Percentiles rank a stretch among this genome's conserved stretches.
These are phyloP conservation scores for Neostethus bicornis DNA, from an alignment of 2,797 vertebrate species.

Conservation along the genomic window DNA sequence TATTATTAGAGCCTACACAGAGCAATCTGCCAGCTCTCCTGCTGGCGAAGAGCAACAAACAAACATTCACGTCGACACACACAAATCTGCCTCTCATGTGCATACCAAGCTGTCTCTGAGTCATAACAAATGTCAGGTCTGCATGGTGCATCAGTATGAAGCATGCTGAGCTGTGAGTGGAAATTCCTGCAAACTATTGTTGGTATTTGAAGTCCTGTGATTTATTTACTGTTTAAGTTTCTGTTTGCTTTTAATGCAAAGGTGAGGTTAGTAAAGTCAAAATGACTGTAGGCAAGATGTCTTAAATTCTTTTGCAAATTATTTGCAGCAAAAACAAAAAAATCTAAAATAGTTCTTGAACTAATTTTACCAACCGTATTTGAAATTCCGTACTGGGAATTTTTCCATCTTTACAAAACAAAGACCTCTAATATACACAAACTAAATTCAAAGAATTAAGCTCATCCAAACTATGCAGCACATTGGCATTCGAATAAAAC, in stretches of 20 bases:
- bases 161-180: slow-evolving; percentile 39
- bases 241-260: slow-evolving; percentile 1
- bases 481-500: no score
- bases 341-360: no score
- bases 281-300: no score
- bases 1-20: slow-evolving; percentile 63
- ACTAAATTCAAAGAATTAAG: no score
- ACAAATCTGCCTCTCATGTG: slow-evolving; percentile 29
- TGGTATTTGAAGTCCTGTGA: slow-evolving; percentile 32
- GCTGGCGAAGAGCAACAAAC: slow-evolving; percentile 47
- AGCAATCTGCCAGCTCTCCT: slow-evolving; percentile 53
- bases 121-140: slow-evolving; percentile 66
- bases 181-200: slow-evolving; percentile 45
- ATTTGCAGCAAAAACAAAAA: no score
- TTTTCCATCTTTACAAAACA: no score
- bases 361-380: no score
- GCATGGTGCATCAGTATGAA: slow-evolving; percentile 47
- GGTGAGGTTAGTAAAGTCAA: neutral
- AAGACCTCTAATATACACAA: no score
- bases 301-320: no score
- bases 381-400: no score
- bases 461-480: no score
- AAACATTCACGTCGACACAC: slow-evolving; percentile 10
- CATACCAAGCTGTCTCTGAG: slow-evolving; percentile 60
- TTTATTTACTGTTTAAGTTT: slow-evolving; percentile 24